phyloP scores from a whole-genome alignment of 2,113 vertebrate species.

The cattle (Bos taurus) region DNA sequence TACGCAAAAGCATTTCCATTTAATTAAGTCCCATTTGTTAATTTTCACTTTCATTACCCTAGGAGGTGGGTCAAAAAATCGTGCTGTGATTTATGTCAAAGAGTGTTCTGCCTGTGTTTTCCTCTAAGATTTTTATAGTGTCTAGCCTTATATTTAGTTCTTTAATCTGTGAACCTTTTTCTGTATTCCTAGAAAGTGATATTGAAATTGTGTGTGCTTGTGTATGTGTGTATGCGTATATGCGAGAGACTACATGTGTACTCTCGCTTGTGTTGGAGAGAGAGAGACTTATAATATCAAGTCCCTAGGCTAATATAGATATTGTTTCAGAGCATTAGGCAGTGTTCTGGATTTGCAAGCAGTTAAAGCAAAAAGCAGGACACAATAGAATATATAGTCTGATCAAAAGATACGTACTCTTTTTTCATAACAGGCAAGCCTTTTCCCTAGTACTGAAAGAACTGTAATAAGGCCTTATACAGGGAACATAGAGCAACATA shows the following conservation, averaged over 20 bases:
- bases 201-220: neutral
- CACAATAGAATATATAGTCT: neutral
- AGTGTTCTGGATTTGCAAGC: constrained; percentile 25
- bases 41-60: neutral
- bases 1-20: neutral
- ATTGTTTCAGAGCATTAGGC: neutral
- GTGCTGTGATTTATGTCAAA: neutral
- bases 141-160: neutral
- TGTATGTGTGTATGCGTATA: neutral
- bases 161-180: neutral
- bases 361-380: neutral
- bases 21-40: neutral
- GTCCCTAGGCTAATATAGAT: neutral
- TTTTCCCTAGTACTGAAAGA: constrained; percentile 32
- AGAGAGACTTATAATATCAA: neutral
- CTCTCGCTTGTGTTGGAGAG: neutral
- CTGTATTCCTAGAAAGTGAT: neutral
- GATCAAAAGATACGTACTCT: neutral
- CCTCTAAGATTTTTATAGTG: neutral
- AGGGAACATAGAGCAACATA: neutral
- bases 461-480: neutral
- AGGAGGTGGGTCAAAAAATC: neutral
- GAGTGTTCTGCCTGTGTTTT: neutral
- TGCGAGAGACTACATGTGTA: neutral
- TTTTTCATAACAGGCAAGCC: neutral